Evolutionary conservation across 1,140 invertebrate genomes (phyloP), one percentile per base, ranked within the genome.

Genomic region (Drepana arcuata): DNA sequence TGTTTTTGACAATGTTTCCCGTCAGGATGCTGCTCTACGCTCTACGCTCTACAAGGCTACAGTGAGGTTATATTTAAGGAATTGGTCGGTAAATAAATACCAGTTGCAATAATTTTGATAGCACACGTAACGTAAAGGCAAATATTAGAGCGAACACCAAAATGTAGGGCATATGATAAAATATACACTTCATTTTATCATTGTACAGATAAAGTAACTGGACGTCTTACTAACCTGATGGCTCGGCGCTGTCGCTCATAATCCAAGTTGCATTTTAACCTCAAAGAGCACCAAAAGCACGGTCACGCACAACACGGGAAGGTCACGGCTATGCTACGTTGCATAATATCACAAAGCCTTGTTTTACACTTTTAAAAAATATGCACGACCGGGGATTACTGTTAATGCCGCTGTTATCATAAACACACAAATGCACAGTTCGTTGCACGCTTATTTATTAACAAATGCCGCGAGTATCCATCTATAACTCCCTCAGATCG

Each of bases 191-290:
- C 24, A 16, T 29, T 30, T 44, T 59, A 72, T 72, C 61, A 59
- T n/a, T n/a, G 39, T 42, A 35, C 31, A 69, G 64, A 77, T 72
- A 70, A 72, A 65, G 43, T 59, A 60, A 44, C 40, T 60, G 57
- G 47, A 55, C 40, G 52, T 57, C 56, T 65, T 52, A 78, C 73
- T 66, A 67, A 80, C 77, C 73, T 78, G 68, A 69, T 69, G 67
- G 66, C 68, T 72, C 70, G 71, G 73, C 71, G 73, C 77, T 59
- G 63, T 70, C 62, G 56, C 54, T 78, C 59, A 81, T 65, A 74
- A 78, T 78, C 77, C 70, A 77, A 77, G 70, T 54, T 81, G 71
- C 77, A 81, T 77, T 70, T 78, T 81, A 81, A 81, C 77, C 77
- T 81, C 73, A 78, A 81, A 74, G 66, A 68, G 58, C 75, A 78